phyloP scores from a whole-genome alignment of 2,797 vertebrate species.

The Phalanger gymnotis region DNA sequence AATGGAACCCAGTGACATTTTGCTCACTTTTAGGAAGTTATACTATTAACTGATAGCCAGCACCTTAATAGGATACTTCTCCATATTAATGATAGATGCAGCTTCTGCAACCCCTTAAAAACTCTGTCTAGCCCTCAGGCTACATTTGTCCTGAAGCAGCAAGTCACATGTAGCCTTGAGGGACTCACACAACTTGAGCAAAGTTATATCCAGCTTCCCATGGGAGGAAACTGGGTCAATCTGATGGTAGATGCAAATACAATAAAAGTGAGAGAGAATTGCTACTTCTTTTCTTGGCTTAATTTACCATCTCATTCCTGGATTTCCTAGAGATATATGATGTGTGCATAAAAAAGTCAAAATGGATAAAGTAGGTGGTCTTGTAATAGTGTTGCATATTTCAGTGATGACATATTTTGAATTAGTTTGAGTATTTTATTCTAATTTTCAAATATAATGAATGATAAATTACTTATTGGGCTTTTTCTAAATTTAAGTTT shows the following conservation, averaged over 20 bases:
- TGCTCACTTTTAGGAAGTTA: constrained; percentile 28
- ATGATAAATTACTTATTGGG: background rate
- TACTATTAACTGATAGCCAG: constrained; percentile 35
- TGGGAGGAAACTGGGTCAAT: constrained; percentile 69
- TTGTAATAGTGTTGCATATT: background rate
- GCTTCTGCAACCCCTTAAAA: constrained; percentile 38
- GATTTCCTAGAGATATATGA: constrained; percentile 11
- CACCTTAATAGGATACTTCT: constrained; percentile 53
- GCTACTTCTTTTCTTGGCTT: background rate
- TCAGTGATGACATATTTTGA: background rate
- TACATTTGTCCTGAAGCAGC: constrained; percentile 64
- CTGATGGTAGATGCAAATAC: background rate
- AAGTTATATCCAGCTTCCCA: constrained; percentile 43
- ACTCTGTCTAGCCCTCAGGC: constrained; percentile 57
- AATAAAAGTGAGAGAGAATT: background rate
- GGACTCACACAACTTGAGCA: constrained; percentile 44
- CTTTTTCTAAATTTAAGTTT: background rate
- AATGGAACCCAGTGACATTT: constrained; percentile 36
- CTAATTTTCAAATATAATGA: background rate
- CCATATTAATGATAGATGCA: constrained; percentile 60
- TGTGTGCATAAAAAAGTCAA: background rate
- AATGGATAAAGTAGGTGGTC: background rate
- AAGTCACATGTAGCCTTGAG: constrained; percentile 59
- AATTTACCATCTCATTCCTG: background rate
- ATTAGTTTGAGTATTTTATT: background rate